Base-by-base conservation (phyloP, 2,797 vertebrate species). In the Chrysocyon brachyurus region DNA sequence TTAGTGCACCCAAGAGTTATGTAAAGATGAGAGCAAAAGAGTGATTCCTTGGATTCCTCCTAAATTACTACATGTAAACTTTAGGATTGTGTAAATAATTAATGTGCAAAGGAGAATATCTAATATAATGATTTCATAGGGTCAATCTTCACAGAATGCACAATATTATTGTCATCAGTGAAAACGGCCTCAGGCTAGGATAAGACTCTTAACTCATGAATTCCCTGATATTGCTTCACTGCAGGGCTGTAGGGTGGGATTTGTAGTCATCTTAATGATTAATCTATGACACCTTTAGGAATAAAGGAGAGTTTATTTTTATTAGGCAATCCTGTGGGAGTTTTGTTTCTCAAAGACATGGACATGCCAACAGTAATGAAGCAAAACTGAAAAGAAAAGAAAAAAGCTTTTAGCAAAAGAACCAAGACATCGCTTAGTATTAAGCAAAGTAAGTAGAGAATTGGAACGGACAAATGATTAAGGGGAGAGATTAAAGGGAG, bases 221-320 rank as follows among this genome's bases (percentile, higher is more conserved):
- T 61, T 78, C 17, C 8, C 73, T 49, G 24, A 54, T 12, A 21
- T 5, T 36, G 49, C 26, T 73, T 57, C 66, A 19, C 14, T 54
- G 17, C 2, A 46, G 26, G 64, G 28, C 24, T 84, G 24, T n/a
- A 57, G 68, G 17, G 12, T 40, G 24, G 56, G 40, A 12, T 77
- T 54, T 22, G 6, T 16, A 66, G 17, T 59, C 56, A 83, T 64
- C 40, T 46, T 46, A 46, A 46, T 46, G 40, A 46, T 46, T 46
- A 46, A 46, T 77, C 64, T 75, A 52, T 5, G 64, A 33, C 21
- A 96, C 72, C 72, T 24, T 77, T 15, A 72, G 73, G 31, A 95
- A 92, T 52, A 93, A 96, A 83, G 31, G 46, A 79, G 12, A 87
- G 14, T 75, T 82, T 96, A 49, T 90, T 78, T 91, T 90, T 92